Percentiles rank a stretch among this genome's conserved stretches.
Evolutionary conservation across 1,140 invertebrate genomes (phyloP).

Genomic region (Heterodera schachtii): DNA sequence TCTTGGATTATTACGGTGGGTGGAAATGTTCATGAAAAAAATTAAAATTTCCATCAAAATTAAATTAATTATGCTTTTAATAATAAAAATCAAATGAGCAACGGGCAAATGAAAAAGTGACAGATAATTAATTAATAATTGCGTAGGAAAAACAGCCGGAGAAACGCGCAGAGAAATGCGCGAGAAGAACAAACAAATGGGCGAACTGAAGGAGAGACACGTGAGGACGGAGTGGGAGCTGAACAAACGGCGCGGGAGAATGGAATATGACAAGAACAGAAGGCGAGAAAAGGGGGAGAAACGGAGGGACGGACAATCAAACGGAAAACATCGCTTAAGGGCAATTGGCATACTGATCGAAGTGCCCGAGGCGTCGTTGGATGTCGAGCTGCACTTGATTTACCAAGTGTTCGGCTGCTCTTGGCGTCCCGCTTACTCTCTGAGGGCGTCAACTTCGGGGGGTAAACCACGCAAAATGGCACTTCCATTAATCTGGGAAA

Average conservation of each 20-base stretch:
- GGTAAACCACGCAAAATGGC: not conserved
- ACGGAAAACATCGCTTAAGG: conserved; percentile 31
- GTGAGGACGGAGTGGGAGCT: conserved; percentile 56
- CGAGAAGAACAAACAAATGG: conserved; percentile 45
- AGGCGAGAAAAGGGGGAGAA: conserved; percentile 39
- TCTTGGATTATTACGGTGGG: conserved; percentile 62
- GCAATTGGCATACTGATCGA: conserved; percentile 56
- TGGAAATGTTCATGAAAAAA: too few species aligned
- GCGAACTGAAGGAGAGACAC: conserved; percentile 45
- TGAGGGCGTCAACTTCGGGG: conserved; percentile 25
- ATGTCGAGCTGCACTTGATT: conserved; percentile 49
- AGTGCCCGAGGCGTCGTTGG: conserved; percentile 34
- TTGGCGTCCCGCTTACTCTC: conserved; percentile 58
- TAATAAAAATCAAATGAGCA: not conserved
- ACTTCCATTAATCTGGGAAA: not conserved
- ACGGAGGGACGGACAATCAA: not conserved
- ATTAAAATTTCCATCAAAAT: too few species aligned
- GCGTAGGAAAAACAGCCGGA: conserved; percentile 53
- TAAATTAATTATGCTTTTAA: not conserved
- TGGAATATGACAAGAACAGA: conserved; percentile 63
- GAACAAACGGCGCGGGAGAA: conserved; percentile 56
- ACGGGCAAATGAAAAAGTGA: not conserved
- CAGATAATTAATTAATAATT: conserved; percentile 4
- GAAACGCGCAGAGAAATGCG: conserved; percentile 56
- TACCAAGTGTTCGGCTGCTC: conserved; percentile 63